Evolutionary conservation across 2,888 invertebrate genomes (phyloP).

Genomic region (Phortica okadai): DNA sequence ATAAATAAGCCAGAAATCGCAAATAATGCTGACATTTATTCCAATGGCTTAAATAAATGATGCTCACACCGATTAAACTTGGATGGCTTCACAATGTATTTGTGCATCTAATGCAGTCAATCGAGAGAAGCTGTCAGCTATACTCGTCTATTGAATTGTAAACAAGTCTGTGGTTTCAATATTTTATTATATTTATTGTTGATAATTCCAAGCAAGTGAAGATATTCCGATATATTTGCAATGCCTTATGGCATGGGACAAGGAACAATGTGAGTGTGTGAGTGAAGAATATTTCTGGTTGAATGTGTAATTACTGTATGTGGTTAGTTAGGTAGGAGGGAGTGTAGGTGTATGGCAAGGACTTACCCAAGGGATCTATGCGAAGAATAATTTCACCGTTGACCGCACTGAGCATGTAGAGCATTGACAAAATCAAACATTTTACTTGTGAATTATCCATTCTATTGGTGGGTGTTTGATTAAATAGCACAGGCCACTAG

Average conservation of each 20-base stretch:
- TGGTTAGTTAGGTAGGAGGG: background rate
- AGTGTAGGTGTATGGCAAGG: background rate
- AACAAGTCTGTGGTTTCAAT: background rate
- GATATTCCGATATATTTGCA: background rate
- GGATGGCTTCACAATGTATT: too few species aligned
- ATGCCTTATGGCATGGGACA: background rate
- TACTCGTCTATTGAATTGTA: too few species aligned
- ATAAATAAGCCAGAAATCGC: too few species aligned
- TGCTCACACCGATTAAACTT: too few species aligned
- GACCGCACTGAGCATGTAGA: constrained; percentile 62
- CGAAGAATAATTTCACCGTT: constrained; percentile 74
- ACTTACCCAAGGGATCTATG: constrained; percentile 76
- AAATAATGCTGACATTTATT: too few species aligned
- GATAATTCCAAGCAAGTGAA: constrained; percentile 5
- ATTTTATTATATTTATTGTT: constrained; percentile 23
- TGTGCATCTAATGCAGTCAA: too few species aligned
- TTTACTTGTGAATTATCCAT: constrained; percentile 70
- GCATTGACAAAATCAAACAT: constrained; percentile 60
- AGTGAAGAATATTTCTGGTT: background rate
- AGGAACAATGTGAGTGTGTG: background rate
- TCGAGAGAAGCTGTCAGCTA: too few species aligned
- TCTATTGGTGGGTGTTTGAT: constrained; percentile 55
- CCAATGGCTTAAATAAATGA: too few species aligned
- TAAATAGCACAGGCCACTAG: background rate
- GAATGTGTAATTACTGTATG: background rate